Evolutionary conservation across 2,888 invertebrate genomes (phyloP), one percentile per base, ranked within the genome.

Genomic region (Hybos culiciformis): DNA sequence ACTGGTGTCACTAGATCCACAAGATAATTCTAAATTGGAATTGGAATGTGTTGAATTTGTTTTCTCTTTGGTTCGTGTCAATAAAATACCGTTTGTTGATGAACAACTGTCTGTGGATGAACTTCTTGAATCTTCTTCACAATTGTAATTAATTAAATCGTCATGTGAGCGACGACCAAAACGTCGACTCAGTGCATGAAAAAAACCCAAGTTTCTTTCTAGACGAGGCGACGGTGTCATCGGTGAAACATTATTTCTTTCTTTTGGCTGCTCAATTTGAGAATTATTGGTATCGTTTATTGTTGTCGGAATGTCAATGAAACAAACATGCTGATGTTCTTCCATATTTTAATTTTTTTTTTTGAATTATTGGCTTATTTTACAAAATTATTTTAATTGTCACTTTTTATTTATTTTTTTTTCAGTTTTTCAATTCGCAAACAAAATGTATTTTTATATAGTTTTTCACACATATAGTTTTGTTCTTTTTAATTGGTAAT

Each of bases 161-260:
- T 67, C 69, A 44, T 71, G 69, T 44, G 72, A 67, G 37, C 71
- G 67, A 41, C 75, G 68, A 1, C 77, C 72, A 39, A 82, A 70
- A 49, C 75, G 74, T 44, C 74, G 70, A 59, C 76, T 75, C 48
- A 82, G 71, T 21, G 77, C 77, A 49, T 78, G 73, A 56, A 82
- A 74, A 52, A 82, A 69, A 38, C 78, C 70, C 46, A 77, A 68
- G 40, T 79, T 79, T 9, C 76, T 74, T 51, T 73, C 72, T 47
- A 69, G 64, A 4, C 72, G 69, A 0, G 75, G 69, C 45, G 76
- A 75, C 18, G 73, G 67, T 47, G 75, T 71, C 38, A 57, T 54
- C 26, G 66, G 62, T 18, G 71, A 71, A 11, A 62, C 49, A n/a
- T n/a, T n/a, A 52, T 66, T 69, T 41, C 67, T 50, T 31, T 46